A percentile compares a stretch with the other conserved stretches of the same genome.
Conservation (phyloP, 2,888 invertebrate species). For the Xestia rhomboidea region DNA sequence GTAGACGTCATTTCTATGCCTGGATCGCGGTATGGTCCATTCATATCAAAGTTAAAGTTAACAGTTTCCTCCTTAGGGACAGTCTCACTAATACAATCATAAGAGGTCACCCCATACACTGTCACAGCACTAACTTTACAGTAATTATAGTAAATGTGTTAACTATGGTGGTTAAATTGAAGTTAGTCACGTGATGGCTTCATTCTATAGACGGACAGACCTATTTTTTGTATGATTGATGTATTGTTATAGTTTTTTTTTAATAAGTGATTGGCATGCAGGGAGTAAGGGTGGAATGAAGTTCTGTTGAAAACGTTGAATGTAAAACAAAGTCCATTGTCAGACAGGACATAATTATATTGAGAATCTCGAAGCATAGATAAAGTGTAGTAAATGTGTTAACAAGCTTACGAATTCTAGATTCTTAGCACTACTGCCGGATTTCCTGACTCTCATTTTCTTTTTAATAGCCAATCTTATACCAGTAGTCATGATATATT, state of each 20-base stretch:
- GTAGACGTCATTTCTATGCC: neutral
- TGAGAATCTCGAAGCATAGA: neutral
- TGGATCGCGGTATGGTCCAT: neutral
- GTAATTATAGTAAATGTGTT: constrained; percentile 84
- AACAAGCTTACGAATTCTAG: neutral
- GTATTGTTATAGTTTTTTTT: constrained; percentile 32
- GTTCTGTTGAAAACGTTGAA: neutral
- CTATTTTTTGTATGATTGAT: constrained; percentile 60
- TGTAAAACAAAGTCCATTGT: neutral
- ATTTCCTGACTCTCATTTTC: too few relatives aligned
- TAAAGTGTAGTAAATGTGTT: neutral
- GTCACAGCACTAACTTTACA: constrained; percentile 65
- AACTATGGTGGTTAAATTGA: constrained; percentile 79
- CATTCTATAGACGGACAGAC: constrained; percentile 65
- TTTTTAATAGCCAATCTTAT: neutral
- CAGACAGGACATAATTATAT: neutral
- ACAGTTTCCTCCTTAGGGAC: neutral
- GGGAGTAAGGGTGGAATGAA: neutral
- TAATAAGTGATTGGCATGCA: constrained; percentile 54
- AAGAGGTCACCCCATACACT: constrained; percentile 59
- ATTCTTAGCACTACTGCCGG: neutral
- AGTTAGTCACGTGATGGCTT: constrained; percentile 79
- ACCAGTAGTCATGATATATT: neutral
- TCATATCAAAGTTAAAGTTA: neutral
- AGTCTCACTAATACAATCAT: constrained; percentile 7